Evolutionary conservation across 2,888 invertebrate species (phyloP).

Genomic region (Drosophila cracens): DNA sequence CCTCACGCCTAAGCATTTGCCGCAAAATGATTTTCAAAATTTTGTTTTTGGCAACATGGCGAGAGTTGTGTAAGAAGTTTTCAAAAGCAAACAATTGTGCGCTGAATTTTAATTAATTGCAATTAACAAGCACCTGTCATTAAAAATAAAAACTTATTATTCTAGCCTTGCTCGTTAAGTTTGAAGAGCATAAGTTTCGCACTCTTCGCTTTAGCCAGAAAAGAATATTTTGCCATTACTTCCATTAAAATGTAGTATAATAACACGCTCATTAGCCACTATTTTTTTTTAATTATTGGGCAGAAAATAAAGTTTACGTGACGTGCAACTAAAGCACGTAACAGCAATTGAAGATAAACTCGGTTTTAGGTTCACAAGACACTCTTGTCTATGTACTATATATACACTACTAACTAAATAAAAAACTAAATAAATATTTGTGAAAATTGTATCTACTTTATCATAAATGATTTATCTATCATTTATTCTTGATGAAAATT

Average conservation of each 20-base stretch:
- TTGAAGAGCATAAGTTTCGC: background rate
- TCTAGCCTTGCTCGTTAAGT: background rate
- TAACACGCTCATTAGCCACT: background rate
- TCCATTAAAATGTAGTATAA: background rate
- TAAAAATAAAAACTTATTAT: background rate
- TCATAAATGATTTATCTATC: background rate
- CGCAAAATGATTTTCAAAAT: conserved; percentile 56
- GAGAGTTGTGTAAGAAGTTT: conserved; percentile 39
- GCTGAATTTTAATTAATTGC: conserved; percentile 3
- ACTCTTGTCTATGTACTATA: background rate
- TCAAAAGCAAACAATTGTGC: background rate
- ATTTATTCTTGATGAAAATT: background rate
- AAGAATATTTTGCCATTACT: background rate
- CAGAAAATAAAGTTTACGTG: background rate
- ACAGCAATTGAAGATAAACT: background rate
- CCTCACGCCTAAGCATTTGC: conserved; percentile 56
- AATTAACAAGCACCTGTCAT: background rate
- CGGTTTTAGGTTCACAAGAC: background rate
- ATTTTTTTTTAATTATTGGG: background rate
- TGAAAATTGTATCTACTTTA: background rate
- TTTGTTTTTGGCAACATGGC: conserved; percentile 22
- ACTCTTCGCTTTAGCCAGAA: background rate
- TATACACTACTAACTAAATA: background rate
- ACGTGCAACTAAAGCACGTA: background rate
- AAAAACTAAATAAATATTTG: background rate